These are phyloP conservation scores for Pseudonaja textilis DNA, from an alignment of 2,113 vertebrate species.

Conservation along the genomic window DNA sequence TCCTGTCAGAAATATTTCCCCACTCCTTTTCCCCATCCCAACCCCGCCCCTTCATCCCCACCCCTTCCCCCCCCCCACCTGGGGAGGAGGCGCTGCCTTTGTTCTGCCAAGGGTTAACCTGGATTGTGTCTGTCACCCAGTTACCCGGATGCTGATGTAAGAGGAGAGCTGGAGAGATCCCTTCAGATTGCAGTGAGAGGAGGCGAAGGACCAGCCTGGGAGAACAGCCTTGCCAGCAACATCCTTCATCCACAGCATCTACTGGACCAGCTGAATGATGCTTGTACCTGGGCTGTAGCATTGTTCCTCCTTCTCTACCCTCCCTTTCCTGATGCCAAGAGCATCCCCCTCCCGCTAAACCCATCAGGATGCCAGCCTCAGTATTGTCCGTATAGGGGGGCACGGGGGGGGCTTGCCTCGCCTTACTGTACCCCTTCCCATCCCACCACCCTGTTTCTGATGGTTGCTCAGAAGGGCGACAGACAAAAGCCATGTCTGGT, in stretches of 20 bases:
- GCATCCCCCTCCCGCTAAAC: conserved; percentile 16
- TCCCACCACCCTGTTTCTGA: conserved; percentile 11
- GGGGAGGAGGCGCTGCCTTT: conserved; percentile 26
- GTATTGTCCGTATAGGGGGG: conserved; percentile 25
- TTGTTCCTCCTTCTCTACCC: conserved; percentile 1
- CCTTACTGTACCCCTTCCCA: neutral
- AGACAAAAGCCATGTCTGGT: conserved; percentile 52
- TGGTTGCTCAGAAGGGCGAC: conserved; percentile 41
- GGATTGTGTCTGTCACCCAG: conserved; percentile 38
- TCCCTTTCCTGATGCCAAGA: conserved; percentile 16
- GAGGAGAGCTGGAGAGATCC: conserved; percentile 35
- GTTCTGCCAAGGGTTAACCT: conserved; percentile 31
- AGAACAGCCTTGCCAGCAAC: neutral
- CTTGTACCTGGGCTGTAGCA: conserved; percentile 31
- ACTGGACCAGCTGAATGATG: conserved; percentile 17
- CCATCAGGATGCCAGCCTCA: conserved; percentile 12
- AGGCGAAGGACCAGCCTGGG: conserved; percentile 8
- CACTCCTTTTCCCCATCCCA: conserved; percentile 36
- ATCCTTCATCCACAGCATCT: conserved; percentile 22
- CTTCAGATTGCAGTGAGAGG: conserved; percentile 34
- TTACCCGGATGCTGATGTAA: conserved; percentile 43
- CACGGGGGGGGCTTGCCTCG: conserved; percentile 10
- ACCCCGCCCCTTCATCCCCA: neutral
- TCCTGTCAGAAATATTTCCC: conserved; percentile 20
- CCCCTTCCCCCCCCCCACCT: neutral